Evolutionary conservation across 1,140 invertebrate genomes (phyloP).

Genomic region (Pseudomyrmex sp.): DNA sequence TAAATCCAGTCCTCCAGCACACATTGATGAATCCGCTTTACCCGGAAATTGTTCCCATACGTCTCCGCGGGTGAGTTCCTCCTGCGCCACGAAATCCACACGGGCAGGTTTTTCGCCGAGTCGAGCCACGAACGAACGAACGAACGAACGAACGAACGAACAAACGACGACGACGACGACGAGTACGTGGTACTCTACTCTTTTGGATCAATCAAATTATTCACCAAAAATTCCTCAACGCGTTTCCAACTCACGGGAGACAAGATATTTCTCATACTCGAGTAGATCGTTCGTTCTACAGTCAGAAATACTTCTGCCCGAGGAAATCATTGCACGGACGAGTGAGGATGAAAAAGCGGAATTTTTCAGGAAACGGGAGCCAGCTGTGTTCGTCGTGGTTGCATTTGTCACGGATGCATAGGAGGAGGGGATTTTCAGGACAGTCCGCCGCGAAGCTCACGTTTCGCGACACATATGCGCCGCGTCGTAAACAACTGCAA

Average conservation of each 20-base stretch:
- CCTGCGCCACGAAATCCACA: slow-evolving; percentile 40
- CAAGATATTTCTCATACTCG: slow-evolving; percentile 41
- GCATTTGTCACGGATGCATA: slow-evolving; percentile 30
- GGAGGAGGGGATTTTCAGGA: slow-evolving; percentile 2
- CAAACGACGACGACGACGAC: slow-evolving; percentile 10
- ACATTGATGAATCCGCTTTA: slow-evolving; percentile 78
- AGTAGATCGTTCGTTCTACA: slow-evolving; percentile 19
- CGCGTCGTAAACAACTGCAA: slow-evolving; percentile 42
- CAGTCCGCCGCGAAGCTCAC: neutral
- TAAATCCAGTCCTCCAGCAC: slow-evolving; percentile 74
- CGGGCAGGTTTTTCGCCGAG: slow-evolving; percentile 49
- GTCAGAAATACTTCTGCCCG: slow-evolving; percentile 40
- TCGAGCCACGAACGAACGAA: slow-evolving; percentile 57
- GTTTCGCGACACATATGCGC: neutral
- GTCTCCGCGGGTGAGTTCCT: slow-evolving; percentile 68
- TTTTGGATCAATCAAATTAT: slow-evolving; percentile 63
- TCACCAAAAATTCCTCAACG: slow-evolving; percentile 55
- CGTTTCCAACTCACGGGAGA: slow-evolving; percentile 7
- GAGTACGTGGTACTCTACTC: neutral
- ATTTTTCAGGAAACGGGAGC: slow-evolving; percentile 25
- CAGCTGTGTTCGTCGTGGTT: slow-evolving; percentile 20
- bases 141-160: too few relatives aligned
- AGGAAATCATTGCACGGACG: slow-evolving; percentile 41
- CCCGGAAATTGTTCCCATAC: slow-evolving; percentile 78
- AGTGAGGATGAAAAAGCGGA: slow-evolving; percentile 38